phyloP scores from a whole-genome alignment of 2,797 vertebrate species.

The Schizopygopsis malacanthus region DNA sequence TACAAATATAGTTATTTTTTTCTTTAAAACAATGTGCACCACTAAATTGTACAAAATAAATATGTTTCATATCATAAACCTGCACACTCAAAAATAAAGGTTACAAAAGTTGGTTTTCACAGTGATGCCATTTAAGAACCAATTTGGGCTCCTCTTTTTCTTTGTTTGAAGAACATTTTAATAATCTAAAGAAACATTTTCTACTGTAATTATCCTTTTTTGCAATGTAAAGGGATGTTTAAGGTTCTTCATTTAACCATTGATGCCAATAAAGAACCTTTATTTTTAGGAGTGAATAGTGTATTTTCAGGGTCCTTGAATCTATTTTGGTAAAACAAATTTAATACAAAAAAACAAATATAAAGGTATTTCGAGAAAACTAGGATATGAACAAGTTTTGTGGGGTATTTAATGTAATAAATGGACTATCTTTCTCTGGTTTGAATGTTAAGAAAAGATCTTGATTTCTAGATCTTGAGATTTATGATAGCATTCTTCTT shows the following conservation, averaged over 20 bases:
- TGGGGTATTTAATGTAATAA: neutral
- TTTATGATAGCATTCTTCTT: neutral
- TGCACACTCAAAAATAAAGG: neutral
- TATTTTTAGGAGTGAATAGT: neutral
- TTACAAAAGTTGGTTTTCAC: neutral
- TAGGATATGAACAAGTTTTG: neutral
- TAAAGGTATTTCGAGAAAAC: neutral
- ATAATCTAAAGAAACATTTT: neutral
- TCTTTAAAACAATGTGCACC: neutral
- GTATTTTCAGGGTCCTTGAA: neutral
- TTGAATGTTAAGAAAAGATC: neutral
- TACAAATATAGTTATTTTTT: neutral
- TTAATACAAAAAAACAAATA: neutral
- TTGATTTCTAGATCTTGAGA: conserved; percentile 1
- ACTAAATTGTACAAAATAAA: neutral
- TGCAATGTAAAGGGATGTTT: neutral
- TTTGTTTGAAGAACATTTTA: neutral
- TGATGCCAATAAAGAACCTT: neutral
- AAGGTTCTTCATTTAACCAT: neutral
- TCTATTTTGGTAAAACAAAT: neutral
- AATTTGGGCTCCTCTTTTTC: neutral
- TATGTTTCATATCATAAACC: too few species aligned
- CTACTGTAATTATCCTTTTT: neutral
- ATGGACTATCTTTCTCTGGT: neutral
- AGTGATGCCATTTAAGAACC: neutral